Conservation (phyloP, 2,888 invertebrate species). For the Cephalotes varians region DNA sequence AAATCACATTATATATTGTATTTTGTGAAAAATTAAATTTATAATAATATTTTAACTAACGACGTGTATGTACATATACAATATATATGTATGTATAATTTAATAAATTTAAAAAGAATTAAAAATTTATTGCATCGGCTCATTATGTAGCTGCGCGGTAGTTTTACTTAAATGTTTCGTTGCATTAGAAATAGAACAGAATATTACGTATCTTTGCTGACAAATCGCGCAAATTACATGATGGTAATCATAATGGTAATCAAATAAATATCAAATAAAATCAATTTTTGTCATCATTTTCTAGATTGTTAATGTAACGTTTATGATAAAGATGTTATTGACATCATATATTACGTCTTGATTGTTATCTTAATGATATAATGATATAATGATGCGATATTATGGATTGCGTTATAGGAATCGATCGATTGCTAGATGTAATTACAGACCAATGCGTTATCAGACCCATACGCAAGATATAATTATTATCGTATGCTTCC, state of each 20-base stretch:
- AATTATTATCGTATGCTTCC: slow-evolving; percentile 62
- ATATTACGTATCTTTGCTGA: background rate
- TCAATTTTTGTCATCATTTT: background rate
- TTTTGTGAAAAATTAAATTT: slow-evolving; percentile 13
- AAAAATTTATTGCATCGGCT: background rate
- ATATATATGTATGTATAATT: too few relatives aligned
- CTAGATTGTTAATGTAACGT: background rate
- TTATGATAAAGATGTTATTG: slow-evolving; percentile 27
- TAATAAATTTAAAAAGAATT: background rate
- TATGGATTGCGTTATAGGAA: slow-evolving; percentile 68
- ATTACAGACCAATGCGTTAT: slow-evolving; percentile 71
- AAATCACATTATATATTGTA: background rate
- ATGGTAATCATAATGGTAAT: too few relatives aligned
- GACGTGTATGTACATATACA: background rate
- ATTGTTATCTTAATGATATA: slow-evolving; percentile 72
- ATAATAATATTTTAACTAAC: background rate
- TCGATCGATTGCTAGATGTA: slow-evolving; percentile 75
- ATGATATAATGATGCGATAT: slow-evolving; percentile 69
- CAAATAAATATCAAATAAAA: background rate
- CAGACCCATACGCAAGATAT: slow-evolving; percentile 59
- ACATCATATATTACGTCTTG: slow-evolving; percentile 59
- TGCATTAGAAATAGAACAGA: background rate
- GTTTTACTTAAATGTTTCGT: background rate
- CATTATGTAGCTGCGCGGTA: background rate
- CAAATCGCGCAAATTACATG: background rate